phyloP scores from a whole-genome alignment of 2,888 invertebrate genomes.

The Galerucella pusilla region DNA sequence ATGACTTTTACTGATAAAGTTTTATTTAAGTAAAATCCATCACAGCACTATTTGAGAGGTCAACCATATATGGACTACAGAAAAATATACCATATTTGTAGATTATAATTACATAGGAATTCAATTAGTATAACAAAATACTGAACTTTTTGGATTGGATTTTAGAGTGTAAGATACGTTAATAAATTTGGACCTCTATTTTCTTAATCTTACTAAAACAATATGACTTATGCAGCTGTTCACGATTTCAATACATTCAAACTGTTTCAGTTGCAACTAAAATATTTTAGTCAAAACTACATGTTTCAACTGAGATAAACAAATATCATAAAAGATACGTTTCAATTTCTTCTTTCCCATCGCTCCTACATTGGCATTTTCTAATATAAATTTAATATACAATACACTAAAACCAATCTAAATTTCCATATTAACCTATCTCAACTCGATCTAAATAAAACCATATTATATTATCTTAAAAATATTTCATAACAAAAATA shows the following conservation, averaged over 20 bases:
- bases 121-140: neutral
- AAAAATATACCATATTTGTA: constrained; percentile 16
- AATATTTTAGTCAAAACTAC: neutral
- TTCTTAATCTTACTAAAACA: neutral
- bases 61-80: constrained; percentile 17
- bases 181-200: neutral
- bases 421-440: constrained; percentile 5
- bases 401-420: neutral
- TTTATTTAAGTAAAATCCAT: constrained; percentile 34
- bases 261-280: neutral
- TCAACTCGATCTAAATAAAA: constrained; percentile 7
- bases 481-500: constrained; percentile 21
- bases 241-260: neutral
- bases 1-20: constrained; percentile 17
- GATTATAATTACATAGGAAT: neutral
- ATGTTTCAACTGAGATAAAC: neutral
- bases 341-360: neutral
- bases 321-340: neutral
- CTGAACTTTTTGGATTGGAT: neutral
- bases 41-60: constrained; percentile 28
- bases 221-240: neutral
- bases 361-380: neutral
- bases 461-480: neutral
- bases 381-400: neutral
- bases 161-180: constrained; percentile 4